Evolutionary conservation across 2,113 vertebrate species (phyloP).

Genomic region (Myxocyprinus asiaticus): DNA sequence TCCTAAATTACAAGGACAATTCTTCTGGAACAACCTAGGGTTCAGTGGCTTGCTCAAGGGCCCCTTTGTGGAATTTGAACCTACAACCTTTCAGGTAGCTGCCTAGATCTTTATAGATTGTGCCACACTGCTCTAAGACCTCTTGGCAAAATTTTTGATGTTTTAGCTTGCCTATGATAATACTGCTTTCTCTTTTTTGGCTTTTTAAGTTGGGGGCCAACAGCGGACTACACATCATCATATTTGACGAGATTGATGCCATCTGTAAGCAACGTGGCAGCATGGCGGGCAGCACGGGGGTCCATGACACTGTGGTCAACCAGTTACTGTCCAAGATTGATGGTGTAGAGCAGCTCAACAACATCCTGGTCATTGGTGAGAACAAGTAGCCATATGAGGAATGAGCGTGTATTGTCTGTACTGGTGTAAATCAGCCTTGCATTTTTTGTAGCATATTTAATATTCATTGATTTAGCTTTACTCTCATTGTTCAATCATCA

Average conservation of each 20-base stretch:
- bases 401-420: no score
- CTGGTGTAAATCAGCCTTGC: no score
- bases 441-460: no score
- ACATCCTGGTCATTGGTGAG: constrained; percentile 95
- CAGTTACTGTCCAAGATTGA: constrained; percentile 97
- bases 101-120: no score
- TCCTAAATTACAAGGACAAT: no score
- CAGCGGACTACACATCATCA: constrained; percentile 96
- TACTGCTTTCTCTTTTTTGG: background rate
- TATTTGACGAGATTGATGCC: constrained; percentile 97
- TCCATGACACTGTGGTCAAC: constrained; percentile 96
- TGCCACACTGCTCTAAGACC: no score
- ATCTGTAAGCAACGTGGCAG: constrained; percentile 98
- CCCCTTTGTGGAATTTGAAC: no score
- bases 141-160: no score
- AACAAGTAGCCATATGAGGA: background rate
- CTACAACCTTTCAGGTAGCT: no score
- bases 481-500: background rate
- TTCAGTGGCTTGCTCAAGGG: no score
- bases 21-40: no score
- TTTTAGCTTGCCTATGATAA: background rate
- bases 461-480: constrained; percentile 5
- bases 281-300: constrained; percentile 95
- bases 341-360: constrained; percentile 96
- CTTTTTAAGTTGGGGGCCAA: constrained; percentile 86